A percentile compares a stretch with the other conserved stretches of the same genome.
These are phyloP conservation scores for Capitella teleta DNA, from an alignment of 1,140 invertebrate genomes.

Conservation along the genomic window DNA sequence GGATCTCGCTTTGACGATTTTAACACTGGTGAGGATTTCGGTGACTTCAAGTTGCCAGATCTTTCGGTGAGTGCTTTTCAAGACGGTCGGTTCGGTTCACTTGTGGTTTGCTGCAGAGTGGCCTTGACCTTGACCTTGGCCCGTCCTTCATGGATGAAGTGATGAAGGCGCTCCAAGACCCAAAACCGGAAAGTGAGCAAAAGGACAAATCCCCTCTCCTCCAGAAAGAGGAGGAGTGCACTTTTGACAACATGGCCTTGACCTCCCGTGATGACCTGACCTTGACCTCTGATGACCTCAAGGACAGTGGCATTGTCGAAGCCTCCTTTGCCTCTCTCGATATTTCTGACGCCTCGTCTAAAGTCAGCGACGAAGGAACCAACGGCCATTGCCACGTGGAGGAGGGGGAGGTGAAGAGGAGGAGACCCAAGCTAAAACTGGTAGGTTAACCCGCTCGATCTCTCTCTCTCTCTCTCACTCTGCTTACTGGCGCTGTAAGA, in stretches of 20 bases:
- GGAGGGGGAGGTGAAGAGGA: neutral
- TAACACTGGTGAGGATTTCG: slow-evolving; percentile 4
- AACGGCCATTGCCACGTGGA: neutral
- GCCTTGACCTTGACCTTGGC: slow-evolving; percentile 67
- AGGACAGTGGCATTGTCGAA: neutral
- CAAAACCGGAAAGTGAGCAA: neutral
- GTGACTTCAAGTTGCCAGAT: slow-evolving; percentile 37
- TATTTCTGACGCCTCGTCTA: no score
- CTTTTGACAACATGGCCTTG: slow-evolving; percentile 4
- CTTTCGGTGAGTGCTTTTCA: slow-evolving; percentile 18
- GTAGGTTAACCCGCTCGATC: neutral
- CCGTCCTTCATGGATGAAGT: slow-evolving; percentile 88
- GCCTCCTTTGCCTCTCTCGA: no score
- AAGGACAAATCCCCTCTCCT: slow-evolving; percentile 5
- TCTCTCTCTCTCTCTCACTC: no score
- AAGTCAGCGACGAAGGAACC: neutral
- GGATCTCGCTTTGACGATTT: neutral
- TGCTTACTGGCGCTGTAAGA: no score
- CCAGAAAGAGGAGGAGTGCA: neutral
- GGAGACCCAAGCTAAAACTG: neutral
- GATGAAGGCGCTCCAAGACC: slow-evolving; percentile 58
- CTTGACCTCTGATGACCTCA: neutral
- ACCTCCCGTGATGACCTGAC: neutral
- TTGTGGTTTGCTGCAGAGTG: neutral
- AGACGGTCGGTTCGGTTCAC: neutral